Base-by-base conservation (phyloP, 2,797 vertebrate genomes). In the Oryzias sinensis region DNA sequence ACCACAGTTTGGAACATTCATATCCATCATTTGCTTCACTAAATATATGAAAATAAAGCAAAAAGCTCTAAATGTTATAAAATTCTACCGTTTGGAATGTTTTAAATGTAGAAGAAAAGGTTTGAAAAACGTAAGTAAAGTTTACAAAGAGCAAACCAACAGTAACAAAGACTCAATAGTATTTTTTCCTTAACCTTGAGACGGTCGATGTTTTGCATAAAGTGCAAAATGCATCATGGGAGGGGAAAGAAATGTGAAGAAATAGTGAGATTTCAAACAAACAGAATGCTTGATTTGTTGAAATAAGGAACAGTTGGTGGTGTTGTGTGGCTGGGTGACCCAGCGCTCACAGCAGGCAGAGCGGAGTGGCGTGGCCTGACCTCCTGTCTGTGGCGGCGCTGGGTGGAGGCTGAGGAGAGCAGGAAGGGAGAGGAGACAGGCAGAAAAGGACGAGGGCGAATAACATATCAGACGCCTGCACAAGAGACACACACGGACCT, bases 251-350 rank as follows among this genome's bases (percentile, higher is more conserved):
- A 74, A 76, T 59, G 57, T 3, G 59, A 77, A 76, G 80, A 83
- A 83, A 86, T 72, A 77, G 68, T 67, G 65, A 56, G 68, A 77
- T 79, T 77, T 82, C 69, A 74, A 82, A 85, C 69, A 82, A 85
- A 86, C 79, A 84, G 70, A 85, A 85, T 79, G 80, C 81, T 81
- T 86, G 79, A 88, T 88, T 87, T 86, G 77, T 83, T 87, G 84
- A 89, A 85, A 86, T 87, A 86, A 88, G 75, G 81, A 88, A 90
- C 87, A 88, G 88, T 90, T 90, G 88, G 88, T 76, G 86, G 84
- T 88, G 88, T 85, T 87, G 82, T 88, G 79, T 86, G 81, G 87
- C 81, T 80, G 68, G 77, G 86, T 89, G 88, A 89, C 83, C 88
- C 82, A 33, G 81, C 83, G 77, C 86, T 87, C 83, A 80, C 81